phyloP scores from a whole-genome alignment of 2,797 vertebrate species.

The Acipenser oxyrinchus region DNA sequence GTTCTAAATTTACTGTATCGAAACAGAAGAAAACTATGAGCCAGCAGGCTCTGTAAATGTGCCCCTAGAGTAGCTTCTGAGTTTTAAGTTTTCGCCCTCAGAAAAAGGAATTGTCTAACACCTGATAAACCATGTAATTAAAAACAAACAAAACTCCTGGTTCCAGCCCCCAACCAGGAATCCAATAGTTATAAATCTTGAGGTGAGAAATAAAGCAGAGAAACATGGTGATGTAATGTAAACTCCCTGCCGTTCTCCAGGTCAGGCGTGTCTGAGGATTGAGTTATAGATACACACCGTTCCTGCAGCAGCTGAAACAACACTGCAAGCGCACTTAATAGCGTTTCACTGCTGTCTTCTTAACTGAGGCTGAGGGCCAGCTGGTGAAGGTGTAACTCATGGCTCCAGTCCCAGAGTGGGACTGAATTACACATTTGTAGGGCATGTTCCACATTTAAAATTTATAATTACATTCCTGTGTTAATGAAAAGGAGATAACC shows the following conservation, averaged over 20 bases:
- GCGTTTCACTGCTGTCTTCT: conserved; percentile 20
- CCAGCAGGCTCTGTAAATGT: too few relatives aligned
- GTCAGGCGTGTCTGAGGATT: conserved; percentile 35
- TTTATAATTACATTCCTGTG: neutral
- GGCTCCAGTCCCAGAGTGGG: conserved; percentile 36
- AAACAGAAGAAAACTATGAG: too few relatives aligned
- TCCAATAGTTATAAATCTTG: conserved; percentile 39
- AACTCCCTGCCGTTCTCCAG: conserved; percentile 30
- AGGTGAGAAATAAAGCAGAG: conserved; percentile 17
- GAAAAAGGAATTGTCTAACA: neutral
- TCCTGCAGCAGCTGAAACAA: conserved; percentile 62
- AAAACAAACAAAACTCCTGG: neutral
- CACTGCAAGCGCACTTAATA: conserved; percentile 37
- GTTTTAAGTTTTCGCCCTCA: too few relatives aligned
- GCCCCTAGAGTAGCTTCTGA: too few relatives aligned
- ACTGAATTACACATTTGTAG: conserved; percentile 16
- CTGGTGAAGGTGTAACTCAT: conserved; percentile 34
- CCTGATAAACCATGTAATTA: neutral
- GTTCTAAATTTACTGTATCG: too few relatives aligned
- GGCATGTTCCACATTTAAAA: neutral
- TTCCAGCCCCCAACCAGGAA: conserved; percentile 21
- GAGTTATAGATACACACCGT: conserved; percentile 45
- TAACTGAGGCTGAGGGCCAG: conserved; percentile 34
- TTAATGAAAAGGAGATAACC: conserved; percentile 2
- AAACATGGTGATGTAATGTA: conserved; percentile 40